These are phyloP conservation scores for Hypocryptadius cinnamomeus DNA, from an alignment of 2,113 vertebrate genomes.

Conservation along the genomic window DNA sequence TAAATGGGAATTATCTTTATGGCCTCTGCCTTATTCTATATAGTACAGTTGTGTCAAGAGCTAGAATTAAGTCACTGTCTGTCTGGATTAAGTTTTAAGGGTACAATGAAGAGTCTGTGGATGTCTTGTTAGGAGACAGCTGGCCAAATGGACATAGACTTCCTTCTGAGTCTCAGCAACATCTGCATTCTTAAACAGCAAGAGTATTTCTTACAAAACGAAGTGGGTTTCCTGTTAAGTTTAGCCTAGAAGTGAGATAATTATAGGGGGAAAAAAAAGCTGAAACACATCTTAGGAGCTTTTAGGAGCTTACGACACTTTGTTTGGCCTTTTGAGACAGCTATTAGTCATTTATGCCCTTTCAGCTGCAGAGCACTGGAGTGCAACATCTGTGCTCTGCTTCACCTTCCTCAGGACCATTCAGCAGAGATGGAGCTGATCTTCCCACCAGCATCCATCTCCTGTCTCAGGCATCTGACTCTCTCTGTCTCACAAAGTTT, in stretches of 20 bases:
- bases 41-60: constrained; percentile 28
- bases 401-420: neutral
- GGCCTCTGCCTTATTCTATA: neutral
- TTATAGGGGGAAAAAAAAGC: neutral
- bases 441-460: neutral
- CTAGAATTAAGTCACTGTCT: constrained; percentile 24
- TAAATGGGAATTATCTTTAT: constrained; percentile 35
- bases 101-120: constrained; percentile 8
- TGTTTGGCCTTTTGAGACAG: constrained; percentile 21
- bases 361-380: neutral
- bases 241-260: constrained; percentile 44
- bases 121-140: neutral
- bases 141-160: neutral
- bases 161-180: constrained; percentile 2
- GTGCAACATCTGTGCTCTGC: neutral
- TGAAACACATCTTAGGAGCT: constrained; percentile 12
- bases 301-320: constrained; percentile 36
- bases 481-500: neutral
- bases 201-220: constrained; percentile 33
- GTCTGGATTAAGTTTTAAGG: constrained; percentile 21
- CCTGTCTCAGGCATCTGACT: neutral
- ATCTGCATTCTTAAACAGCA: constrained; percentile 18
- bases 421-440: neutral
- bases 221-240: constrained; percentile 21
- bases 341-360: constrained; percentile 20